Evolutionary conservation across 2,797 vertebrate species (phyloP).

Genomic region (Microcaecilia unicolor): DNA sequence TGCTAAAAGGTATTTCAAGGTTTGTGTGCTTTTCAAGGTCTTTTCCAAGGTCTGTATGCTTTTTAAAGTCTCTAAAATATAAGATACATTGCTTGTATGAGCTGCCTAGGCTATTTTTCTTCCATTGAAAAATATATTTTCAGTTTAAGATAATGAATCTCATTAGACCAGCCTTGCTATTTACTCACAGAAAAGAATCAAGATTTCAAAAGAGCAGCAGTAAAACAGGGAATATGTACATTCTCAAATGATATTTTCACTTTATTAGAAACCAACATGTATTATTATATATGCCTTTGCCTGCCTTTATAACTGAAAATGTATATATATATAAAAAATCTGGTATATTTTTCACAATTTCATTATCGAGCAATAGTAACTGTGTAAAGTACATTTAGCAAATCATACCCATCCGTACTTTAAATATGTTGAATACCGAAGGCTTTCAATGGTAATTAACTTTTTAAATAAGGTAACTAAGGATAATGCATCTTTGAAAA

Average conservation of each 20-base stretch:
- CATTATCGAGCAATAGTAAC: constrained; percentile 8
- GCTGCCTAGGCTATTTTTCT: no score
- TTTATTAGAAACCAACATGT: constrained; percentile 36
- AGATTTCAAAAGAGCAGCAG: constrained; percentile 8
- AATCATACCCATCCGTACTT: constrained; percentile 27
- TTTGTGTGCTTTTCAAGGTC: no score
- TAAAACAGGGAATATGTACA: constrained; percentile 33
- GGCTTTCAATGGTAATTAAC: constrained; percentile 19
- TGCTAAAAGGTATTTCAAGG: no score
- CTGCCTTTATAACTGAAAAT: constrained; percentile 39
- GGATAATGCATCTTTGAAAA: constrained; percentile 80
- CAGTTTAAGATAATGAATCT: no score
- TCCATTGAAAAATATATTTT: no score
- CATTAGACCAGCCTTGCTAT: no score
- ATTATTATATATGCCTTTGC: constrained; percentile 37
- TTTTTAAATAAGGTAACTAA: constrained; percentile 39
- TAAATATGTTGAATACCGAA: constrained; percentile 33
- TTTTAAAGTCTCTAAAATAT: no score
- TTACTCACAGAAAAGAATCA: no score
- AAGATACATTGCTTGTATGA: no score
- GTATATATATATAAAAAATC: constrained; percentile 36
- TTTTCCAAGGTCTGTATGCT: no score
- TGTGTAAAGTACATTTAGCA: constrained; percentile 23
- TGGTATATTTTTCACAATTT: constrained; percentile 47
- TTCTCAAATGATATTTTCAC: constrained; percentile 28